Conservation (phyloP, 2,113 vertebrate species). For the Ophthalmolycus amberensis region DNA sequence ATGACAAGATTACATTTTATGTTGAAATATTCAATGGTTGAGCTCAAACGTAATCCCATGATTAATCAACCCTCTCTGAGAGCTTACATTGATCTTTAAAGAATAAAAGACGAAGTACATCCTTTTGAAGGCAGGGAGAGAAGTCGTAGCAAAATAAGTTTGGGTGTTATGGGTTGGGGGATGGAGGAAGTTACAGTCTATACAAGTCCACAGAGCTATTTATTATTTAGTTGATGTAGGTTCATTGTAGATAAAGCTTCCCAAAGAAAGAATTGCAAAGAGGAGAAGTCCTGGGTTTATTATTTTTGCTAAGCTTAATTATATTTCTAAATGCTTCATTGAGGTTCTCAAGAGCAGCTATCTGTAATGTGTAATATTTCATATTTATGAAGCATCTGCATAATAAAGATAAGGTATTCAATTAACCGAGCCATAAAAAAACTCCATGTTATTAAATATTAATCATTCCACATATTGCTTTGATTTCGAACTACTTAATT, state of each 20-base stretch:
- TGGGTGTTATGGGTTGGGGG: slow-evolving; percentile 16
- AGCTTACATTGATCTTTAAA: slow-evolving; percentile 74
- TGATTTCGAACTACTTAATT: slow-evolving; percentile 84
- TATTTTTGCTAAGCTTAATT: slow-evolving; percentile 81
- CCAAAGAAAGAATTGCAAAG: slow-evolving; percentile 37
- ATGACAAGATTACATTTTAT: slow-evolving; percentile 80
- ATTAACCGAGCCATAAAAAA: slow-evolving; percentile 83
- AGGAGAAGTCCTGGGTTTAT: slow-evolving; percentile 68
- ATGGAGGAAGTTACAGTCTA: slow-evolving; percentile 28
- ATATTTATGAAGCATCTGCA: slow-evolving; percentile 87
- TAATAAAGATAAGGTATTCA: slow-evolving; percentile 87
- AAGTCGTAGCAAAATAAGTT: slow-evolving; percentile 24
- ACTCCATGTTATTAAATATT: slow-evolving; percentile 82
- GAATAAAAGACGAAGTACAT: slow-evolving; percentile 50
- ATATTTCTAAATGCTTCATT: slow-evolving; percentile 84
- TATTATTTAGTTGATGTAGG: slow-evolving; percentile 71
- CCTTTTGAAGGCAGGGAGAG: slow-evolving; percentile 22
- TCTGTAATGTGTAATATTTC: slow-evolving; percentile 85
- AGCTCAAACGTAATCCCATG: slow-evolving; percentile 76
- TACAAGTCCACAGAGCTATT: slow-evolving; percentile 54
- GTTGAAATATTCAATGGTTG: slow-evolving; percentile 72
- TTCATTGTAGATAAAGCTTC: slow-evolving; percentile 73
- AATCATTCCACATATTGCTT: slow-evolving; percentile 82
- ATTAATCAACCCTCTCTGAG: slow-evolving; percentile 77
- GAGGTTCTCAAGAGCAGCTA: slow-evolving; percentile 81